Conservation (phyloP, 2,113 vertebrate genomes). For the Morone saxatilis region DNA sequence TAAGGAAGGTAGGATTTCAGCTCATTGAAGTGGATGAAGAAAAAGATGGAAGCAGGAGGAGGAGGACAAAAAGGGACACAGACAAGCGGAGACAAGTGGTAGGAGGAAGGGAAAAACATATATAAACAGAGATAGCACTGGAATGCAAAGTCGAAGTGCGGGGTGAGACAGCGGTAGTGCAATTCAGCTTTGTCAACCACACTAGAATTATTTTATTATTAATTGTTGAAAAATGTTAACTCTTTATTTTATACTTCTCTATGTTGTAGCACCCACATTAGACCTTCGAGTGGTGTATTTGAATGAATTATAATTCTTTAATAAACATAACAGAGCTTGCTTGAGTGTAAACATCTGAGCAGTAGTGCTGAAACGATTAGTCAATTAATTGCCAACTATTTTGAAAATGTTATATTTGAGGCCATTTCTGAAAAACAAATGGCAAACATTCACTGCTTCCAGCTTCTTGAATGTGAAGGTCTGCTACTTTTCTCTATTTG, state of each 20-base stretch:
- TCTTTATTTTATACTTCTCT: background rate
- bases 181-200: slow-evolving; percentile 67
- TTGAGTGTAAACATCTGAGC: no score
- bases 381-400: background rate
- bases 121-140: slow-evolving; percentile 69
- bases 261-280: background rate
- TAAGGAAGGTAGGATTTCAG: slow-evolving; percentile 69
- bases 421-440: no score
- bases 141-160: slow-evolving; percentile 70
- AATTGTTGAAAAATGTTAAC: background rate
- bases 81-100: slow-evolving; percentile 62
- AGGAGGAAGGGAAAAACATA: slow-evolving; percentile 53
- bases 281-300: background rate
- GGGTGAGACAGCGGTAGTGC: slow-evolving; percentile 63
- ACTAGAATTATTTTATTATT: background rate
- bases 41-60: slow-evolving; percentile 68
- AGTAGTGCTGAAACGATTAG: background rate
- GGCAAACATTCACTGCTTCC: background rate
- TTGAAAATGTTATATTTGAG: background rate
- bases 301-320: no score
- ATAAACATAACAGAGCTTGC: no score
- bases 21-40: slow-evolving; percentile 53
- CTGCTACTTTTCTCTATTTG: background rate
- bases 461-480: background rate
- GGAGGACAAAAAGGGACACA: slow-evolving; percentile 36